phyloP scores from a whole-genome alignment of 1,140 invertebrate species.

The Aphelinus atriplicis region DNA sequence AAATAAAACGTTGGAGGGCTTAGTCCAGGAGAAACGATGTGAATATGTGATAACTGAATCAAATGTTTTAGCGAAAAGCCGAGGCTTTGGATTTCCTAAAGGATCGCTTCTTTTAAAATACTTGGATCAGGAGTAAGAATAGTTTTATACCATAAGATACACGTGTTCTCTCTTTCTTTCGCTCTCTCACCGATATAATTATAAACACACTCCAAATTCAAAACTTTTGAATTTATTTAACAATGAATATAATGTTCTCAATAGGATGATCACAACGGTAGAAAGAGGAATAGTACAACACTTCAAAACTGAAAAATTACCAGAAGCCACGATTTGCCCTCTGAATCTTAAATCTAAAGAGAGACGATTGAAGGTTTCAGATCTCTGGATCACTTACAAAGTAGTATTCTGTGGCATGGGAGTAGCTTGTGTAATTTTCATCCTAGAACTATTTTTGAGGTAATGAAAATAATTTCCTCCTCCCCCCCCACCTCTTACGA shows the following conservation, averaged over 20 bases:
- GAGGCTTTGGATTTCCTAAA: conserved; percentile 76
- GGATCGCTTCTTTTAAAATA: conserved; percentile 68
- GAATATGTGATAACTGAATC: conserved; percentile 77
- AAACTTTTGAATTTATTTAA: not conserved
- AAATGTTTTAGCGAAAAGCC: conserved; percentile 70
- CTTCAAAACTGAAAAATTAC: conserved; percentile 70
- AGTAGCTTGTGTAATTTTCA: conserved; percentile 71
- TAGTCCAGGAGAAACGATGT: conserved; percentile 73
- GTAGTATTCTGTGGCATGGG: conserved; percentile 72
- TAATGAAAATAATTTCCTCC: not conserved
- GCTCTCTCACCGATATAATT: too few species aligned
- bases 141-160: not conserved
- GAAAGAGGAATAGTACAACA: conserved; percentile 79
- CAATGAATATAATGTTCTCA: conserved; percentile 23
- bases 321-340: conserved; percentile 80
- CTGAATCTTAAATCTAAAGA: conserved; percentile 82
- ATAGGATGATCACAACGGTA: conserved; percentile 72
- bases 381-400: conserved; percentile 77
- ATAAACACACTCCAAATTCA: too few species aligned
- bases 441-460: conserved; percentile 67
- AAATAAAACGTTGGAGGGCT: conserved; percentile 66
- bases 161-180: too few species aligned
- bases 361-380: conserved; percentile 75
- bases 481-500: too few species aligned
- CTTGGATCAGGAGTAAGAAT: conserved; percentile 72